phyloP scores from a whole-genome alignment of 2,888 invertebrate genomes.

The Tupiocoris notatus region DNA sequence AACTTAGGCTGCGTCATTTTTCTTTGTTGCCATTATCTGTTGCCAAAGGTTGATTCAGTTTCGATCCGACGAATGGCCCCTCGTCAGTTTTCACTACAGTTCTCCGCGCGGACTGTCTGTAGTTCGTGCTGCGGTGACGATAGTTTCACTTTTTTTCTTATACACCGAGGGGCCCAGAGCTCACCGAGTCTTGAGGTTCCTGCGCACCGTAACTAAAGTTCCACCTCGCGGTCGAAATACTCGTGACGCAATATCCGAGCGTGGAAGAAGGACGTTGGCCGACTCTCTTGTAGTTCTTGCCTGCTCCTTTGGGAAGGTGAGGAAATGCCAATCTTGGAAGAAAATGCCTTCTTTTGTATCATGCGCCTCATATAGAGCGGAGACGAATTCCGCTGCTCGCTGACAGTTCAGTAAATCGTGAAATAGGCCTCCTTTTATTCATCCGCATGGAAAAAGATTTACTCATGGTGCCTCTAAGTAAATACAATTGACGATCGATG shows the following conservation, averaged over 20 bases:
- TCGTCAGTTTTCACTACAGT: background rate
- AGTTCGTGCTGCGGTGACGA: background rate
- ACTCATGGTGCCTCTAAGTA: too few species aligned
- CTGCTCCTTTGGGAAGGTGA: background rate
- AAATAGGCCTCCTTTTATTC: too few species aligned
- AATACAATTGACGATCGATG: too few species aligned
- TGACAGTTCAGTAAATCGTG: too few species aligned
- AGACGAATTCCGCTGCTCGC: background rate
- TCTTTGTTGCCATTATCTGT: too few species aligned
- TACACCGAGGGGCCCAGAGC: background rate
- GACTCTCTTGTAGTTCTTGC: background rate
- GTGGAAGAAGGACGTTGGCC: constrained; percentile 1
- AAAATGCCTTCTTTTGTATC: background rate
- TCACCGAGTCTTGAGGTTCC: background rate
- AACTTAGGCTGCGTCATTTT: too few species aligned
- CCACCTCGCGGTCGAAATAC: constrained; percentile 4
- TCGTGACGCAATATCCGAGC: constrained; percentile 1
- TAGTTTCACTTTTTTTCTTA: constrained; percentile 8
- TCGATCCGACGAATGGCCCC: too few species aligned
- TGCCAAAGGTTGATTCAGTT: too few species aligned
- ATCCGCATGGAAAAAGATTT: too few species aligned
- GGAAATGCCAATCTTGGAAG: background rate
- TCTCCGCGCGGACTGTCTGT: background rate
- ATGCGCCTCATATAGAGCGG: background rate
- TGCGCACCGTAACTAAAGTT: constrained; percentile 2